Evolutionary conservation across 2,113 vertebrate species (phyloP).

Genomic region (Coptodon bakossiorum): DNA sequence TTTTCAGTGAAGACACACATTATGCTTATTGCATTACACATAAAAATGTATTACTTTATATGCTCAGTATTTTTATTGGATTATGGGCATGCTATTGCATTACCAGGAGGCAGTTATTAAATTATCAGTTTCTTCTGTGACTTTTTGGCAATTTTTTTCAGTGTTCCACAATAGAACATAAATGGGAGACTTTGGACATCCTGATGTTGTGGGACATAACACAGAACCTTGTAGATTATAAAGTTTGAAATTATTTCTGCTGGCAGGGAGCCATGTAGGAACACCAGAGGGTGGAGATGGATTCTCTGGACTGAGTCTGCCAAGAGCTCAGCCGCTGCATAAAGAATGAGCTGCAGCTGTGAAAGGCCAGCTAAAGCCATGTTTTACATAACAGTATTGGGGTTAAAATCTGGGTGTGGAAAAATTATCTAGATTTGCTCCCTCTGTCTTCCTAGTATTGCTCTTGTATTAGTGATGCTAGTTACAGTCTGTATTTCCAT

Average conservation of each 20-base stretch:
- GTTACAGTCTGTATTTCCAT: background rate
- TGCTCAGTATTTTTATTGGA: background rate
- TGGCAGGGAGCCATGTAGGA: background rate
- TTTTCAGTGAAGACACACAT: background rate
- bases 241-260: background rate
- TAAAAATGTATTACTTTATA: background rate
- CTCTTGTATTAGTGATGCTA: background rate
- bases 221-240: background rate
- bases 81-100: background rate
- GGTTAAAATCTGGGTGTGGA: background rate
- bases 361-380: background rate
- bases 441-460: background rate
- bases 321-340: background rate
- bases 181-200: background rate
- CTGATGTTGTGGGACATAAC: background rate
- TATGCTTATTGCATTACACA: background rate
- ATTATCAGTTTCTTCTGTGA: background rate
- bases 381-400: background rate
- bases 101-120: background rate
- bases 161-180: background rate
- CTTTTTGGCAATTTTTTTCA: background rate
- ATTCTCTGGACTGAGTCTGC: background rate
- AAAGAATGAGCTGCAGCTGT: background rate
- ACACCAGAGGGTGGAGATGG: background rate
- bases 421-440: background rate